Percentiles rank a stretch among this genome's conserved stretches.
Evolutionary conservation across 1,140 invertebrate species (phyloP).

Genomic region (Drosophila carrolli): DNA sequence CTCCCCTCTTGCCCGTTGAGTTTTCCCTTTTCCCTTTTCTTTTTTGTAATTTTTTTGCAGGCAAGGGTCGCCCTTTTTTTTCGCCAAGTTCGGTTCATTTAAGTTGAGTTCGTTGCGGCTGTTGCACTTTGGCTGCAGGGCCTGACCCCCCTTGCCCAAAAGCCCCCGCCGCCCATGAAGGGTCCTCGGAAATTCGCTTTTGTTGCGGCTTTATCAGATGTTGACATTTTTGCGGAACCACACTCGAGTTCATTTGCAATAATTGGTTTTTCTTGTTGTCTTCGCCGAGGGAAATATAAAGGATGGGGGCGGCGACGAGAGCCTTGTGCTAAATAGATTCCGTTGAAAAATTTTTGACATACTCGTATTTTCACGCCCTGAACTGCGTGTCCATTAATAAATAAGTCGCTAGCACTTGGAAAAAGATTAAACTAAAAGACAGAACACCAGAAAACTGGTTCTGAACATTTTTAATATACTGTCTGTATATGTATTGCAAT

Average conservation of each 20-base stretch:
- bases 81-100: conserved; percentile 39
- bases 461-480: too few relatives aligned
- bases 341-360: conserved; percentile 67
- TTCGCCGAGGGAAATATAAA: background rate
- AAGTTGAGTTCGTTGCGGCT: conserved; percentile 55
- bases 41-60: conserved; percentile 30
- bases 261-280: conserved; percentile 83
- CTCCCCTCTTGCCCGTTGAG: background rate
- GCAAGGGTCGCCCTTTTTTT: conserved; percentile 51
- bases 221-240: conserved; percentile 83
- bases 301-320: background rate
- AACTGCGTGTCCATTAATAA: conserved; percentile 27
- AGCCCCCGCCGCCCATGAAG: conserved; percentile 7
- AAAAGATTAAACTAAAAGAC: background rate
- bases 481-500: too few relatives aligned
- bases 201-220: conserved; percentile 78
- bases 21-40: conserved; percentile 8
- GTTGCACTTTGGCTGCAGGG: conserved; percentile 70
- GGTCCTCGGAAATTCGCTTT: conserved; percentile 38
- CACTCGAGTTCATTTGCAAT: conserved; percentile 84
- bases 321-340: conserved; percentile 45
- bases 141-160: conserved; percentile 21
- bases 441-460: background rate
- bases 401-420: conserved; percentile 6
- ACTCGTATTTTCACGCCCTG: conserved; percentile 50